These are phyloP conservation scores for Dicranocentrus wangi DNA, from an alignment of 2,888 invertebrate genomes.

Conservation along the genomic window DNA sequence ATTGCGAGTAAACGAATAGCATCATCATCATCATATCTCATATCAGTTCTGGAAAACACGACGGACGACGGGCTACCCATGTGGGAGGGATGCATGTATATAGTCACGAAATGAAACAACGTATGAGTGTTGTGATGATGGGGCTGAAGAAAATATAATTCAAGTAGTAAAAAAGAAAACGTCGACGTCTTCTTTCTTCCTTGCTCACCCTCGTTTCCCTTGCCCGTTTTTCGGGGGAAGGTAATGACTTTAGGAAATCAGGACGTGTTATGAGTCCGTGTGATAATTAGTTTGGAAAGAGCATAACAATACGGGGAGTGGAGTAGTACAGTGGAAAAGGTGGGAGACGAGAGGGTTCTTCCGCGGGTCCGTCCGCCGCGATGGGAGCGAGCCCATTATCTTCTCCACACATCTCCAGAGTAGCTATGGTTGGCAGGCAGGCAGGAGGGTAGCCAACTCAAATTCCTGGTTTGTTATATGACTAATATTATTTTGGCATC, in stretches of 20 bases:
- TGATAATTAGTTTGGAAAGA: constrained; percentile 10
- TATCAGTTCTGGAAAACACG: too few relatives aligned
- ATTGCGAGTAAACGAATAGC: too few relatives aligned
- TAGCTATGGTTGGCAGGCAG: background rate
- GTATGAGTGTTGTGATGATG: background rate
- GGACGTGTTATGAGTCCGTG: background rate
- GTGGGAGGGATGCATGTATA: too few relatives aligned
- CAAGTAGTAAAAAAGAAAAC: constrained; percentile 23
- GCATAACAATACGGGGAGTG: background rate
- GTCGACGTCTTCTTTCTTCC: background rate
- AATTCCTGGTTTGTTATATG: too few relatives aligned
- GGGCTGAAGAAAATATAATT: constrained; percentile 10
- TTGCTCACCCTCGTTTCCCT: background rate
- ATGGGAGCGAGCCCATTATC: constrained; percentile 2
- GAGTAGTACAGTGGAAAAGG: background rate
- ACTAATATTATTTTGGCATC: too few relatives aligned
- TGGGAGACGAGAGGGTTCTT: background rate
- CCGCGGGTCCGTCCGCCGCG: too few relatives aligned
- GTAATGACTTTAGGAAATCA: background rate
- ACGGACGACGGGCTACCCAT: too few relatives aligned
- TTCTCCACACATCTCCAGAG: too few relatives aligned
- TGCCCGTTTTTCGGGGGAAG: background rate
- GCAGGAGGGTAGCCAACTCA: background rate
- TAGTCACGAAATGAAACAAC: too few relatives aligned
- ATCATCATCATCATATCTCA: too few relatives aligned